Conservation (phyloP, 1,140 invertebrate genomes). For the Solenopsis invicta region DNA sequence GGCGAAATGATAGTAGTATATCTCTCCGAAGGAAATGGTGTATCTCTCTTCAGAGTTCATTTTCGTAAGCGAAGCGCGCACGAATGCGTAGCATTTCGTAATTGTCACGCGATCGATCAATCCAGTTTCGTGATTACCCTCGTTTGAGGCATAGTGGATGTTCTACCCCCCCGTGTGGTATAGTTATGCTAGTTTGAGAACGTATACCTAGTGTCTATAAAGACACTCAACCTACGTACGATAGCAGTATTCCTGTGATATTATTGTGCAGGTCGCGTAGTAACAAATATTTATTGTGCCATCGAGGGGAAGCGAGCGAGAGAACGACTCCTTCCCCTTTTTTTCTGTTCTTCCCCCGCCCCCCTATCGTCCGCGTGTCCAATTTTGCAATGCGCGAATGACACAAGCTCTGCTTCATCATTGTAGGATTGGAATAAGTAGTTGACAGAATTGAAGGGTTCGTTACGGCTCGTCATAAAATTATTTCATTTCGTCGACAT, state of each 20-base stretch:
- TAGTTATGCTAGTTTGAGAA: constrained; percentile 81
- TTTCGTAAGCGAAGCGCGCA: constrained; percentile 25
- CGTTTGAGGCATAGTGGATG: constrained; percentile 36
- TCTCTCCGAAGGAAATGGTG: not conserved
- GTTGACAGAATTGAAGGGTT: constrained; percentile 72
- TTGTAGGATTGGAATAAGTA: constrained; percentile 56
- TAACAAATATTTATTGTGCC: constrained; percentile 74
- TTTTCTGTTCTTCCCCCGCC: not conserved
- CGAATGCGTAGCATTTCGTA: constrained; percentile 44
- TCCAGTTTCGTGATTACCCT: constrained; percentile 31
- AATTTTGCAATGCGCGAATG: constrained; percentile 72
- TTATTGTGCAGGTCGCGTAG: constrained; percentile 79
- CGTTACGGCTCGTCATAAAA: constrained; percentile 46
- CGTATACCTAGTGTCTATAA: constrained; percentile 79
- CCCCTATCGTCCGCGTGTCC: constrained; percentile 56
- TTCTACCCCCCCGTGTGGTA: constrained; percentile 79
- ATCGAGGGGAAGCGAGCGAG: constrained; percentile 68
- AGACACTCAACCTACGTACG: constrained; percentile 77
- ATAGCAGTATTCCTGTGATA: constrained; percentile 80
- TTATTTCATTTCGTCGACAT: constrained; percentile 18
- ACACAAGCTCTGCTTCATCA: constrained; percentile 70
- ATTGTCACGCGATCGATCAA: constrained; percentile 50
- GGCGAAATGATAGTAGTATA: constrained; percentile 7
- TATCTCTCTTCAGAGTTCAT: not conserved
- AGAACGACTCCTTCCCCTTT: constrained; percentile 50